These are phyloP conservation scores for Tinamus major DNA, from an alignment of 2,797 vertebrate genomes.

Conservation along the genomic window DNA sequence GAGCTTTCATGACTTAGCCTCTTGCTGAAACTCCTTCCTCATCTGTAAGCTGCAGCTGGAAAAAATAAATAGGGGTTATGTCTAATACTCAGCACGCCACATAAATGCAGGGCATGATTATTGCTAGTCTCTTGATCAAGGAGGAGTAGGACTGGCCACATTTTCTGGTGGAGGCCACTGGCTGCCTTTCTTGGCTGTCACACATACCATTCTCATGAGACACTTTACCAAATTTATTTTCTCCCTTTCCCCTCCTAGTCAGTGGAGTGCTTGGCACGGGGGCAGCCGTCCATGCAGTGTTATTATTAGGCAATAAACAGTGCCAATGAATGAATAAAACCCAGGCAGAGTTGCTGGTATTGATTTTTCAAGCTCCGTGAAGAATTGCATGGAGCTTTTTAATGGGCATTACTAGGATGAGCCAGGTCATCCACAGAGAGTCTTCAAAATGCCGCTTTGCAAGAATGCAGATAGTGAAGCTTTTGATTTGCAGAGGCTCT, in stretches of 20 bases:
- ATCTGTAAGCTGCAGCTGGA: not conserved
- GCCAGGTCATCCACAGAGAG: not conserved
- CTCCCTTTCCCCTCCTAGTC: not conserved
- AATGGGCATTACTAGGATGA: not conserved
- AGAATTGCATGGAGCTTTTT: not conserved
- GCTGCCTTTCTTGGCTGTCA: not conserved
- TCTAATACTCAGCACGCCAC: not conserved
- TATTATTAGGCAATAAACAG: slow-evolving; percentile 44
- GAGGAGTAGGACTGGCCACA: not conserved
- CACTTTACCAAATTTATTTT: not conserved
- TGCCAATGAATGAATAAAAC: slow-evolving; percentile 14
- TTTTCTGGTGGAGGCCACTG: not conserved
- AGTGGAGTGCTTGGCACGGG: not conserved
- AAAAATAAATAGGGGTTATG: fast-evolving
- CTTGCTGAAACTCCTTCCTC: not conserved
- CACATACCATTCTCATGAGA: fast-evolving
- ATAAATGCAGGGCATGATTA: not conserved
- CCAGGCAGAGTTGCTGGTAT: not conserved
- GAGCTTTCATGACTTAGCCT: not conserved
- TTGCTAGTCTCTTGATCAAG: not conserved
- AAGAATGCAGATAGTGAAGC: not conserved
- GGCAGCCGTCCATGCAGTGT: slow-evolving; percentile 14
- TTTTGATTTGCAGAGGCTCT: not conserved
- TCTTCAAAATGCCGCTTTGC: not conserved
- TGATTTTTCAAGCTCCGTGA: not conserved